A percentile compares a stretch with the other conserved stretches of the same genome.
Conservation (phyloP, 2,113 vertebrate species). For the Syngnathus floridae region DNA sequence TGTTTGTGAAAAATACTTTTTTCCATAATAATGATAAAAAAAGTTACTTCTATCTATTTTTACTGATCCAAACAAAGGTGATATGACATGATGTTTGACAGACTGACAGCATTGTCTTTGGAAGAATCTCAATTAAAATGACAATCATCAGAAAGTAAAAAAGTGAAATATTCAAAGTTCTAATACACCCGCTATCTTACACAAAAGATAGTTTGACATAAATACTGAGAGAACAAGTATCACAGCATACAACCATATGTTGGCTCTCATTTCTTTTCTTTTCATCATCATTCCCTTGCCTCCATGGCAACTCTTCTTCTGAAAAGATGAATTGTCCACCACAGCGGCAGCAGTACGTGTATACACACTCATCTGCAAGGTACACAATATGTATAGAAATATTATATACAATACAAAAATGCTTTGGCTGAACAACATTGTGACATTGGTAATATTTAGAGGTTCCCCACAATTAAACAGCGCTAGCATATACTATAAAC, state of each 20-base stretch:
- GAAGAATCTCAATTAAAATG: too few species aligned
- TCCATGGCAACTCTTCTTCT: conserved; percentile 22
- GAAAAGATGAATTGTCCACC: conserved; percentile 61
- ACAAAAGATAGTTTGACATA: conserved; percentile 39
- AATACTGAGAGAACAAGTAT: conserved; percentile 71
- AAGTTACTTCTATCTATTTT: too few species aligned
- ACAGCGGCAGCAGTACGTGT: conserved; percentile 62
- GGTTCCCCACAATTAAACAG: not conserved
- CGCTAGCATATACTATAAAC: not conserved
- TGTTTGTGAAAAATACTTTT: too few species aligned
- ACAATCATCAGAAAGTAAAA: too few species aligned
- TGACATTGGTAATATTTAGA: not conserved
- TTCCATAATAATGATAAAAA: too few species aligned
- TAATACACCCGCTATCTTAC: too few species aligned
- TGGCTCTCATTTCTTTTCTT: conserved; percentile 1
- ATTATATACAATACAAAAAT: not conserved
- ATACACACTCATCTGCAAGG: conserved; percentile 36
- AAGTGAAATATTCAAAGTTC: too few species aligned
- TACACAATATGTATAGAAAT: not conserved
- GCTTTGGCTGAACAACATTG: not conserved
- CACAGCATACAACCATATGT: conserved; percentile 60
- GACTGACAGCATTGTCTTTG: too few species aligned
- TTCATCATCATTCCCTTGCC: conserved; percentile 13
- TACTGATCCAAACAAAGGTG: too few species aligned
- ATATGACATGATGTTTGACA: too few species aligned